Conservation (phyloP, 1,140 invertebrate genomes). For the Phthorimaea operculella region DNA sequence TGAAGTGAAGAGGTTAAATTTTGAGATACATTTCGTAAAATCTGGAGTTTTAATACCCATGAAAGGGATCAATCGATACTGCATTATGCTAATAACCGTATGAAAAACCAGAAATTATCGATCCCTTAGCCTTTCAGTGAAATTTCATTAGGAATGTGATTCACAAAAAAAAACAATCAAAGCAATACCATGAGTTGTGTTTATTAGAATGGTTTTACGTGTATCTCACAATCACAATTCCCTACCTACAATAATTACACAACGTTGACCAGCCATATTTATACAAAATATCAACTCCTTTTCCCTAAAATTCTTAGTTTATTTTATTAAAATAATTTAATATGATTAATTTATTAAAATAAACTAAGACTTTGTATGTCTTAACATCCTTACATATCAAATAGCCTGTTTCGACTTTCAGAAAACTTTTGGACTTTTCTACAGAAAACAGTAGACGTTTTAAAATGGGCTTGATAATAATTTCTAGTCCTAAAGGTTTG, state of each 20-base stretch:
- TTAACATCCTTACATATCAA: background rate
- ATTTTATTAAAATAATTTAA: no score
- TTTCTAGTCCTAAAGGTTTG: background rate
- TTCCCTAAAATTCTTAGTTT: no score
- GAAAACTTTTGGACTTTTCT: background rate
- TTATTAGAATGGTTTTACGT: no score
- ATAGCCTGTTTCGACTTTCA: background rate
- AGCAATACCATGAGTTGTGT: no score
- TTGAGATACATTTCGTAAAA: background rate
- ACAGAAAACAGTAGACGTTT: background rate
- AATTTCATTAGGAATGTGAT: no score
- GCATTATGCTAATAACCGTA: background rate
- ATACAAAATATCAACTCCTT: background rate
- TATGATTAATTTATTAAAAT: no score
- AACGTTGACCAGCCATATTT: background rate
- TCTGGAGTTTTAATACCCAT: background rate
- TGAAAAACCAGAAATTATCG: background rate
- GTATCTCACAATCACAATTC: no score
- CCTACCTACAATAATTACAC: background rate
- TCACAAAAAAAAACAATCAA: no score
- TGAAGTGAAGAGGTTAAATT: background rate
- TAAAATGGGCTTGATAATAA: background rate
- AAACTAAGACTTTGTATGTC: background rate
- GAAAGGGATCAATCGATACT: background rate
- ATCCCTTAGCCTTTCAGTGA: background rate